Evolutionary conservation across 2,797 vertebrate genomes (phyloP), one percentile per base, ranked within the genome.

Genomic region (Streptopelia turtur): DNA sequence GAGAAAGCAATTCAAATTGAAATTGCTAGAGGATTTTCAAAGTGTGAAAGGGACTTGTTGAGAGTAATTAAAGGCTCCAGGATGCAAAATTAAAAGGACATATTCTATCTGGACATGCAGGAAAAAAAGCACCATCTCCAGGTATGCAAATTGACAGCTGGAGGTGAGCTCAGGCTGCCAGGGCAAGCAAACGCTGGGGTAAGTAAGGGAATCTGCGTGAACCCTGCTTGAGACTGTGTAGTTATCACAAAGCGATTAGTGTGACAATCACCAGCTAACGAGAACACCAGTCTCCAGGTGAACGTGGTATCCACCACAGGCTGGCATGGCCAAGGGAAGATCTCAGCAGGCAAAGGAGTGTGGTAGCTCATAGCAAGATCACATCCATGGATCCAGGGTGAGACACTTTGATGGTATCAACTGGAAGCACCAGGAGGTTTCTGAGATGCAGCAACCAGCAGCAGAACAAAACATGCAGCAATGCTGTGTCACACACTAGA

Each of bases 61-160:
- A 90, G 91, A 95, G 78, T 90, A 95, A 96, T 95, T 76, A 96
- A 96, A 90, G 72, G 70, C 89, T 93, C 80, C 50, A 71, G 43
- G 82, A 93, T 50, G 72, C 80, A 83, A 90, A 86, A 79, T 80
- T 91, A 87, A 78, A 88, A 56, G 25, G 57, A 64, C 45, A 56
- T 30, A 53, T 27, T 72, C 83, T 53, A 75, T 43, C 27, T 1
- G 1, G 74, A 75, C 41, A 69, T 6, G 3, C 0, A 0, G 55
- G 66, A 84, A 89, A 59, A 35, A 31, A 68, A 88, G 56, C 43
- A 66, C 43, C 43, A 59, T 65, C 72, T 83, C 61, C 72, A 92
- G 59, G 53, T 41, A 49, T 10, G 33, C 7, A 33, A 70, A 43
- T 0, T 27, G 57, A 77, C 0, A 0, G 76, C 2, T 83, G 53